Percentiles rank a stretch among this genome's conserved stretches.
Evolutionary conservation across 2,113 vertebrate genomes (phyloP).

Genomic region (Maccullochella peelii): DNA sequence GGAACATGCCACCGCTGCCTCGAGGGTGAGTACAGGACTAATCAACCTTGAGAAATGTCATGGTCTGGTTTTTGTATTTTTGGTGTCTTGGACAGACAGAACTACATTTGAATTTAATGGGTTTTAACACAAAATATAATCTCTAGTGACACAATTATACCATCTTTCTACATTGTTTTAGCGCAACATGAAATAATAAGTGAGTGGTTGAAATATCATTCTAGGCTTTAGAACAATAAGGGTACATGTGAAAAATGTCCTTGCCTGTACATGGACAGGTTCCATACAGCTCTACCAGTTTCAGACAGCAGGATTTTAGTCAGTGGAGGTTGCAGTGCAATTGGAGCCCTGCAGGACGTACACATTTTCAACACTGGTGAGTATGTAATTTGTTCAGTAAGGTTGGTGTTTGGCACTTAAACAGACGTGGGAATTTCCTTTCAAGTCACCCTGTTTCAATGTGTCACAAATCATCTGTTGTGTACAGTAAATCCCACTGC

Average conservation of each 20-base stretch:
- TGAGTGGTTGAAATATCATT: background rate
- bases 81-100: background rate
- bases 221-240: background rate
- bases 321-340: slow-evolving; percentile 89
- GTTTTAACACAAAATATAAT: background rate
- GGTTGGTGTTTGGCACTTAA: background rate
- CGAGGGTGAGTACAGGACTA: slow-evolving; percentile 85
- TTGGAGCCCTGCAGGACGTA: slow-evolving; percentile 87
- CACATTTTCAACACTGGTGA: slow-evolving; percentile 88
- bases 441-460: background rate
- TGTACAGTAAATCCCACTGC: background rate
- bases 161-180: background rate
- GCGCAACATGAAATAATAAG: background rate
- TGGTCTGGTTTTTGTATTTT: slow-evolving; percentile 49
- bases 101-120: background rate
- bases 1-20: slow-evolving; percentile 83
- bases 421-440: background rate
- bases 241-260: background rate
- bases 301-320: slow-evolving; percentile 87
- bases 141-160: background rate
- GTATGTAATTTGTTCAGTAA: slow-evolving; percentile 11
- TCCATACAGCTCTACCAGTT: slow-evolving; percentile 89
- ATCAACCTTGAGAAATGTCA: slow-evolving; percentile 59
- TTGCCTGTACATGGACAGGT: slow-evolving; percentile 76
- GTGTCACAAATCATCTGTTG: background rate